Evolutionary conservation across 2,797 vertebrate genomes (phyloP), one percentile per base, ranked within the genome.

Genomic region (Paguma larvata): DNA sequence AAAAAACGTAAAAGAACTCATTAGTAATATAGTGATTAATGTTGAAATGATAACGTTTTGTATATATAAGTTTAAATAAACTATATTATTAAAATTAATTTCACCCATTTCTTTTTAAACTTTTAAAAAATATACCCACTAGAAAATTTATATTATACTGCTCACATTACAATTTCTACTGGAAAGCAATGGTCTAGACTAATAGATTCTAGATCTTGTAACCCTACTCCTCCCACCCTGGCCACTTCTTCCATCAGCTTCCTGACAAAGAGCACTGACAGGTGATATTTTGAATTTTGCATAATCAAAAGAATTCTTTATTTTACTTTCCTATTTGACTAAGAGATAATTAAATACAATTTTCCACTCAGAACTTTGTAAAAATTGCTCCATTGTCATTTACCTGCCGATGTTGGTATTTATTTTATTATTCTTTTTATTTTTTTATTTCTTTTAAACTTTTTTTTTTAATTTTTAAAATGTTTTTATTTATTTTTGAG

Each of bases 211-310:
- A 48, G 65, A 67, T 38, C 32, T 32, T 51, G 15, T n/a, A 48
- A 86, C 3, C 15, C 32, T 41, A 82, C 18, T 12, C 65, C 38
- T 82, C 38, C 8, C 30, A 30, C 21, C 41, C 27, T 87, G 38
- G 11, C 65, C 72, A 80, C 41, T 77, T 94, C 83, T n/a, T 91
- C 77, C 73, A 79, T 11, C 63, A 85, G 34, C 56, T 87, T 91
- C 87, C 77, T 30, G 62, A 70, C 27, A n/a, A 85, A 84, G 2
- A 32, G 41, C 53, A 6, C n/a, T 51, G 41, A 77, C 27, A 84
- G 13, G 34, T 59, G 59, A 41, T n/a, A 67, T 25, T 92, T 95
- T 75, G 16, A 84, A 13, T 34, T 79, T 79, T 25, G 11, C 30
- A 89, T 59, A 51, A 83, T 15, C 2, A 51, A 51, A 41, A 65